A percentile compares a stretch with the other conserved stretches of the same genome.
Evolutionary conservation across 2,113 vertebrate genomes (phyloP).

Genomic region (Dromaius novaehollandiae): DNA sequence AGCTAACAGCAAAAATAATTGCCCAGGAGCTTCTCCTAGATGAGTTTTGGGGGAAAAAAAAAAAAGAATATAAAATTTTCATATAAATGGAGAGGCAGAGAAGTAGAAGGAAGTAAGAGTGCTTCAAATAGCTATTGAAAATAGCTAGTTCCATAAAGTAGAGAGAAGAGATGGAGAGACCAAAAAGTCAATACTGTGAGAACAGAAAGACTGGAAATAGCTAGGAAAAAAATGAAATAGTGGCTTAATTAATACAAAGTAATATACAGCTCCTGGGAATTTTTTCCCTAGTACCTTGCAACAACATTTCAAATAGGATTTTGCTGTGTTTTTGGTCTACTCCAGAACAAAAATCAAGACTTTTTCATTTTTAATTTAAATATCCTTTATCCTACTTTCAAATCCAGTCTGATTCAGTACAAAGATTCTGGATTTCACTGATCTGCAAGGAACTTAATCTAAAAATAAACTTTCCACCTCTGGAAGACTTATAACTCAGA

Average conservation of each 20-base stretch:
- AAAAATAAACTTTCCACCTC: not conserved
- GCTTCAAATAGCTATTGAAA: not conserved
- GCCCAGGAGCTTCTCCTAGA: rapidly evolving
- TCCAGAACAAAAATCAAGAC: not conserved
- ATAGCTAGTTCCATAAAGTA: not conserved
- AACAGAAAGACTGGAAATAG: not conserved
- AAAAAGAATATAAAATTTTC: not conserved
- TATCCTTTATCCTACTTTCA: not conserved
- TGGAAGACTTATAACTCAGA: not conserved
- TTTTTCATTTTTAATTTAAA: not conserved
- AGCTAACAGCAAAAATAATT: not conserved
- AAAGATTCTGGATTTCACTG: not conserved
- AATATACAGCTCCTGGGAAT: not conserved
- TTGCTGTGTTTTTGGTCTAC: not conserved
- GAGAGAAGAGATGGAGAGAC: not conserved
- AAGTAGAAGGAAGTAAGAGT: not conserved
- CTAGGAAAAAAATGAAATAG: not conserved
- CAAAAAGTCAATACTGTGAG: not conserved
- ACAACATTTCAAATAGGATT: not conserved
- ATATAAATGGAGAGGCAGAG: not conserved
- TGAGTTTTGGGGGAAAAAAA: too few relatives aligned
- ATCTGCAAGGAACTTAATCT: not conserved
- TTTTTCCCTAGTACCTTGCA: not conserved
- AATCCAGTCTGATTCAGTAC: not conserved
- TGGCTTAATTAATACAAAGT: too few relatives aligned